Base-by-base conservation (phyloP, 2,888 invertebrate genomes). In the Zootermopsis nevadensis region DNA sequence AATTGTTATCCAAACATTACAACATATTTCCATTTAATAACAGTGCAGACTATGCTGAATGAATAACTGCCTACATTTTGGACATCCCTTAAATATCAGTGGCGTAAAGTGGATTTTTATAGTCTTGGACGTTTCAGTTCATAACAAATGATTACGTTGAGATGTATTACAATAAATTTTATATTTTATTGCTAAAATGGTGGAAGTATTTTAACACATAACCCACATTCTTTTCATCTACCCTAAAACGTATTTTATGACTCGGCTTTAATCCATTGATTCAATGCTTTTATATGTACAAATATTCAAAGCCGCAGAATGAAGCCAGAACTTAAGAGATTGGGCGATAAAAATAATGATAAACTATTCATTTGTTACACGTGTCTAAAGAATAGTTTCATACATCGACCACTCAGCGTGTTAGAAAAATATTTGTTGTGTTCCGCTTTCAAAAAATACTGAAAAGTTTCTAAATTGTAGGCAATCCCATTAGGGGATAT, bases 391-490 rank as follows among this genome's bases (percentile, higher is more conserved):
- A 8, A 6, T n/a, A 27, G n/a, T 4, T 27, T 60, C 27, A 4
- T 27, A 27, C 60, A 27, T 27, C 60, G n/a, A 55, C 24, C 55
- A 55, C 7, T 55, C 55, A n/a, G 55, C 22, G 22, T 55, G 55
- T 22, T 24, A n/a, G 55, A 55, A 55, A 60, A 60, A 27, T 2
- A 60, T 12, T 1, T 55, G n/a, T 60, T n/a, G 60, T 12, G 1
- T 60, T 60, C 1, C n/a, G 60, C 60, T 60, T 60, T 60, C n/a
- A 60, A 60, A n/a, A 60, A 60, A 3, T 60, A 60, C 60, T 60
- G 60, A n/a, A 60, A 60, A 60, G 60, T 60, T 27, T 60, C n/a
- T 60, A 60, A 60, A 60, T 60, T 60, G 60, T 27, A 27, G 60
- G 60, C 60, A 60, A 60, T 60, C n/a, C 60, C 60, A 60, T 60